Evolutionary conservation across 2,888 invertebrate genomes (phyloP), one percentile per base, ranked within the genome.

Genomic region (Ametastegia equiseti): DNA sequence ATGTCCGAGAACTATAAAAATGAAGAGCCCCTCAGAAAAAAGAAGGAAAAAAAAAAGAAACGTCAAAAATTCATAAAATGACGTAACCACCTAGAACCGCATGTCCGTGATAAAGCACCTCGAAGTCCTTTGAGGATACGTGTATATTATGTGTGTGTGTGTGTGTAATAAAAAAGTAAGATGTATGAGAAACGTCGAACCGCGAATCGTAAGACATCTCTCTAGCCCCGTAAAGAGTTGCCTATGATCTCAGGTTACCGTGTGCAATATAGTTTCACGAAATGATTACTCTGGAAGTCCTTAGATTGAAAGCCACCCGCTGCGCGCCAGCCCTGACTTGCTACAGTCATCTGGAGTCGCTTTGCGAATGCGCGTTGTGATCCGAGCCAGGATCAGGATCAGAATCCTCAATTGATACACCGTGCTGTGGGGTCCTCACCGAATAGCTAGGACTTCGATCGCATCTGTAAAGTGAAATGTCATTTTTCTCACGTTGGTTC

Each of bases 261-360:
- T 36, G n/a, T n/a, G n/a, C n/a, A n/a, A n/a, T n/a, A n/a, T n/a
- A 54, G 33, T 73, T 54, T 54, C 33, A 78, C 39, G 78, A 78
- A 57, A 78, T 78, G 11, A 45, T 78, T 45, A 78, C 78, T 42
- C 78, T 78, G 27, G 78, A 78, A 78, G 78, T 78, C 45, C 78
- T 57, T 42, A 60, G 78, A 78, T 78, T 65, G 81, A 73, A 75
- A 60, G 80, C 86, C 85, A 89, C 88, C 86, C 87, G 87, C 47
- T 88, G 88, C 69, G 86, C 86, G 86, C 88, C 89, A 82, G 87
- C 82, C 85, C 86, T 85, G 85, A 83, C 84, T 81, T 85, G 89
- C 88, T 90, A 90, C 87, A 89, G 90, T 91, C 91, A 91, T 88
- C 91, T 91, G 83, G 90, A 89, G 82, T 90, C 91, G 83, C 90